Conservation (phyloP, 2,113 vertebrate species). For the Corythornis madagascariensis region DNA sequence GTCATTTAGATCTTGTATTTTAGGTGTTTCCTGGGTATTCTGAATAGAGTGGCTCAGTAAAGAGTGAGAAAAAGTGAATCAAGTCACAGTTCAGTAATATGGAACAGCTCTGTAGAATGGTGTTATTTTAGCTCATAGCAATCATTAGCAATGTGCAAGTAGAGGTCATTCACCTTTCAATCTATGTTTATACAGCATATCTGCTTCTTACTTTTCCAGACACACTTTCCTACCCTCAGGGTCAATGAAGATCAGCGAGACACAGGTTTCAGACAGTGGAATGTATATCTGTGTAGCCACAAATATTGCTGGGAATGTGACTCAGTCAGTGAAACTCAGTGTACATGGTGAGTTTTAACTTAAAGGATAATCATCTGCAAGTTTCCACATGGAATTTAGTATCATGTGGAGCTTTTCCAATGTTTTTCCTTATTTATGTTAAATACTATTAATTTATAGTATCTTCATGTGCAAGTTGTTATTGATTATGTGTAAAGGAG, state of each 20-base stretch:
- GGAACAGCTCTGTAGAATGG: not conserved
- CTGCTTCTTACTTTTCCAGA: constrained; percentile 75
- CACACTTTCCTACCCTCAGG: constrained; percentile 90
- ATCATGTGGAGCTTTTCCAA: not conserved
- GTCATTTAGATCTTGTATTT: not conserved
- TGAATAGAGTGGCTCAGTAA: not conserved
- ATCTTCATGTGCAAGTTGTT: not conserved
- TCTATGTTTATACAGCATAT: not conserved
- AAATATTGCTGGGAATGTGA: constrained; percentile 95
- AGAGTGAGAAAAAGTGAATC: not conserved
- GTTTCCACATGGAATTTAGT: not conserved
- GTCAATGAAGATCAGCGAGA: constrained; percentile 90
- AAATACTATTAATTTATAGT: not conserved
- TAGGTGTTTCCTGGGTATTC: not conserved
- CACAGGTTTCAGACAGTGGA: constrained; percentile 87
- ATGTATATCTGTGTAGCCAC: constrained; percentile 91
- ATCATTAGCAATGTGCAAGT: not conserved
- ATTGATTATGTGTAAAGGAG: not conserved
- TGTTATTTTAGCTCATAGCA: not conserved
- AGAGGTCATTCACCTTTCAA: not conserved
- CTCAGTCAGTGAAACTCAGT: constrained; percentile 82
- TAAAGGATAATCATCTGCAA: not conserved
- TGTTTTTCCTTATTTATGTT: not conserved
- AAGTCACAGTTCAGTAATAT: not conserved
- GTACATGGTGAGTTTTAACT: constrained; percentile 83